Evolutionary conservation across 1,140 invertebrate genomes (phyloP), one percentile per base, ranked within the genome.

Genomic region (Trachymyrmex septentrionalis): DNA sequence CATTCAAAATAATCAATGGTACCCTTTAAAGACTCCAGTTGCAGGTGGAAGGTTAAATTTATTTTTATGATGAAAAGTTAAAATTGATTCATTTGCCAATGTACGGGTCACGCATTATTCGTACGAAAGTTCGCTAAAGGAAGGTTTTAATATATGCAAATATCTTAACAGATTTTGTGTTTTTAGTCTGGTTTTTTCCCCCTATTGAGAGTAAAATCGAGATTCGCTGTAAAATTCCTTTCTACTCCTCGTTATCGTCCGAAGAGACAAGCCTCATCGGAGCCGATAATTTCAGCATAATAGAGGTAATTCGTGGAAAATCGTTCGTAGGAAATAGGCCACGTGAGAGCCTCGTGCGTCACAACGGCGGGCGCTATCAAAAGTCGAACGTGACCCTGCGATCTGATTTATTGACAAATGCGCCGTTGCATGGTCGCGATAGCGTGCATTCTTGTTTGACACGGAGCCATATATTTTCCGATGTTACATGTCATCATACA

Each of bases 241-340:
- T 19, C 10, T 30, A 4, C 16, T 7, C 38, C 14, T n/a, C 21
- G 38, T 76, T 38, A 34, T 44, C n/a, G 24, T 81, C 2, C 1
- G 16, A 64, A 10, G 30, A 48, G 27, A 16, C 24, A 67, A 44
- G n/a, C 67, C 63, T 82, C 80, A 2, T 71, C 73, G 63, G 80
- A 84, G 82, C 89, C 89, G 91, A 93, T 93, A 93, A 93, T 93
- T 93, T 93, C 88, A 87, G 90, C 89, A 92, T 92, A 93, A 93
- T 92, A 77, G 91, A 92, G 90, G 91, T 88, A 92, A 93, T 92
- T 93, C 88, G 89, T 75, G 92, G 92, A 91, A 93, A 93, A 93
- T 93, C 92, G 92, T 89, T 89, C 50, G 88, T 90, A 90, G 92
- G 90, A 93, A 93, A 93, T 92, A 88, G 91, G 88, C 85, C 87